phyloP scores from a whole-genome alignment of 2,797 vertebrate species.

The Arrhamphus sclerolepis region DNA sequence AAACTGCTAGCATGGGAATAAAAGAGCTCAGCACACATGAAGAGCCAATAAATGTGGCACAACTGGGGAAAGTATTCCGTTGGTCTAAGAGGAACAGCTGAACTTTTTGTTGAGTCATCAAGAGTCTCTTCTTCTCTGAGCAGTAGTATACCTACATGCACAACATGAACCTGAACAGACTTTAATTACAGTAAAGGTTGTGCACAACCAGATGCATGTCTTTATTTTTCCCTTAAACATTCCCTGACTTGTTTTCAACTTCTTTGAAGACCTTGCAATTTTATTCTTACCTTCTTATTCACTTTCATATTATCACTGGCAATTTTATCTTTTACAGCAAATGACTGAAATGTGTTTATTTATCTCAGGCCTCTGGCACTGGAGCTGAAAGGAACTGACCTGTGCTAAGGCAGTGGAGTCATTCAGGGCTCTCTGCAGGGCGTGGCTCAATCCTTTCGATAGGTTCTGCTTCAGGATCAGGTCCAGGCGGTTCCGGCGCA shows the following conservation, averaged over 20 bases:
- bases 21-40: not conserved
- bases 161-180: no score
- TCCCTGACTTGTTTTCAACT: not conserved
- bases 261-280: not conserved
- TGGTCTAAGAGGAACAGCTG: no score
- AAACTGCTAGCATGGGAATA: not conserved
- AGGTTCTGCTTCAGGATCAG: conserved; percentile 85
- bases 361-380: not conserved
- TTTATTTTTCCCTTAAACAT: not conserved
- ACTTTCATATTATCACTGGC: not conserved
- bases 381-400: conserved; percentile 77
- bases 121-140: no score
- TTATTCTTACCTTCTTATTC: not conserved
- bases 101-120: no score
- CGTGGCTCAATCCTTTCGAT: conserved; percentile 88
- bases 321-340: not conserved
- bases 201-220: no score
- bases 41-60: not conserved
- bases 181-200: no score
- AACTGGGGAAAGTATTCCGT: no score
- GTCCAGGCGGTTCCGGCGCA: conserved; percentile 84
- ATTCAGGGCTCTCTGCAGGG: conserved; percentile 88
- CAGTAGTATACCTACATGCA: no score
- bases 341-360: not conserved
- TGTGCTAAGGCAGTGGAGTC: conserved; percentile 83